These are phyloP conservation scores for Meliscaeva auricollis DNA, from an alignment of 2,888 invertebrate genomes.

Conservation along the genomic window DNA sequence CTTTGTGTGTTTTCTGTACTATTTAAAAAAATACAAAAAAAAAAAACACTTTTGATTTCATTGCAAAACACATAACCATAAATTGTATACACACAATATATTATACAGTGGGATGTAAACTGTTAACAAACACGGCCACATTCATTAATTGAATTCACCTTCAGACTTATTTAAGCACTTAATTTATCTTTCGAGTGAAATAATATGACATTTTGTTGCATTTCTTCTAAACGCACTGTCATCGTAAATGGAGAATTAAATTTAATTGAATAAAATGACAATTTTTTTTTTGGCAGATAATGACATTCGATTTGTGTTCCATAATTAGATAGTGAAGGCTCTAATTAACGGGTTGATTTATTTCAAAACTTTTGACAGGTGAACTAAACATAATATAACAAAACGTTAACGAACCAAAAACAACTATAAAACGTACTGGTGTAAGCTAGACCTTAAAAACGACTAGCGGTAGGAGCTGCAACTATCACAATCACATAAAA, in stretches of 20 bases:
- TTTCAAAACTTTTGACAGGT: constrained; percentile 33
- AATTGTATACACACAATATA: constrained; percentile 13
- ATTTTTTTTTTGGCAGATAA: constrained; percentile 29
- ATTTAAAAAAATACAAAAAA: constrained; percentile 10
- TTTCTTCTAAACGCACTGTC: not conserved
- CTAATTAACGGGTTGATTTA: constrained; percentile 32
- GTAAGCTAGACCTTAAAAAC: constrained; percentile 20
- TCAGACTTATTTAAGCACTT: constrained; percentile 55
- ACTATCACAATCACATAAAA: constrained; percentile 34
- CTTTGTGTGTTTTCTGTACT: not conserved
- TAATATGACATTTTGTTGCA: constrained; percentile 38
- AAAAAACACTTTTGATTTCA: constrained; percentile 73
- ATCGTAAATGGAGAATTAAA: constrained; percentile 37
- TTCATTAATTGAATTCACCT: constrained; percentile 72
- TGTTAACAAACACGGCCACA: constrained; percentile 47
- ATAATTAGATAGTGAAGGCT: constrained; percentile 39
- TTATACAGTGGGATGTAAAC: constrained; percentile 13
- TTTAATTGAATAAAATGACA: constrained; percentile 3
- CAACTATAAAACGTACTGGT: constrained; percentile 43
- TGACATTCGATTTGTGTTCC: constrained; percentile 54
- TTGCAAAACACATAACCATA: constrained; percentile 41
- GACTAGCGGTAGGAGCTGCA: constrained; percentile 13
- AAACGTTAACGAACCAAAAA: constrained; percentile 39
- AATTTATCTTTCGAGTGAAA: constrained; percentile 30
- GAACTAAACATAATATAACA: not conserved